Base-by-base conservation (phyloP, 1,140 invertebrate species). In the Gryllus bimaculatus region DNA sequence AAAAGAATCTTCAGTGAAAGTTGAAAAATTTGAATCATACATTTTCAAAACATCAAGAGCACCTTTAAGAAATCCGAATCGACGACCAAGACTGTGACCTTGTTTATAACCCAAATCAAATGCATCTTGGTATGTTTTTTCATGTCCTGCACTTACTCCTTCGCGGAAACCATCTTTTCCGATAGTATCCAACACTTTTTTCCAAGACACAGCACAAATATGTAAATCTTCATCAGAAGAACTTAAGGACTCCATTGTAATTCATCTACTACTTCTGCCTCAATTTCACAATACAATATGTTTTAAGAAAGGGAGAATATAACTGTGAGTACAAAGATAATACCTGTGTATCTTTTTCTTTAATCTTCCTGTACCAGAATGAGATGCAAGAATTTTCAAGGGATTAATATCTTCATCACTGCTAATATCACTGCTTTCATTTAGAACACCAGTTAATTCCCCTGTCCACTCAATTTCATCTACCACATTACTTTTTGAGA, bases 341-440 rank as follows among this genome's bases (percentile, higher is more conserved):
- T 82, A 83, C 83, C 76, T 81, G 47, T 82, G 47, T 66, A 39
- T 39, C 26, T 81, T 78, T 78, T 82, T 83, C 75, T 82, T 81
- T 54, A 82, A 73, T 75, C 79, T 81, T 4, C 76, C 49, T 73
- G 82, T 78, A 49, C 83, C 82, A 73, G 82, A 82, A 78, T 84
- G 83, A 39, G 92, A 89, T 73, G 90, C 91, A 48, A 93, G 84
- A 81, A 93, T 89, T 81, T 89, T 89, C 79, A 93, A 83, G 0
- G 91, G 88, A 86, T 93, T 89, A 80, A 89, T 88, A 76, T 91
- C 90, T 54, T 88, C 86, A 82, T 90, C 89, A 83, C 91, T 90
- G 82, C 92, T 91, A 21, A 90, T 91, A 81, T 92, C 90, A 21
- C 91, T 81, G 80, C 89, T 85, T 8, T 75, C 18, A 10, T 12